Evolutionary conservation across 1,140 invertebrate genomes (phyloP).

Genomic region (Bilobella aurantiaca): DNA sequence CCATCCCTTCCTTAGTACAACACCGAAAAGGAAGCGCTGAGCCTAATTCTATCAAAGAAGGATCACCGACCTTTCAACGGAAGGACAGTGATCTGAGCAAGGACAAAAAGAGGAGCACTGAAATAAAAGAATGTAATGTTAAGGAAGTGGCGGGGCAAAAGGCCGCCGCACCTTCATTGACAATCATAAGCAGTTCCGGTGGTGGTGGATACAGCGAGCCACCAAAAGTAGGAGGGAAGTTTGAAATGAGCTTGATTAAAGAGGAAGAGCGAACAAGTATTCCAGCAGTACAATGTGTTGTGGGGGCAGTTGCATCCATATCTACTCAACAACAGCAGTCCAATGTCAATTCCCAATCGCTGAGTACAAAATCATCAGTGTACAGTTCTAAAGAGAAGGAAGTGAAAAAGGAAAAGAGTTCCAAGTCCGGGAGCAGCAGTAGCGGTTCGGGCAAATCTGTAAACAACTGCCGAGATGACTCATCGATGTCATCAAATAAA

Average conservation of each 20-base stretch:
- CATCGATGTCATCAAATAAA: slow-evolving; percentile 18
- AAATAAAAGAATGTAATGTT: background rate
- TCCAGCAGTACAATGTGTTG: no score
- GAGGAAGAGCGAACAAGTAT: no score
- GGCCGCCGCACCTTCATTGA: slow-evolving; percentile 1
- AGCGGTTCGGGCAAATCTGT: background rate
- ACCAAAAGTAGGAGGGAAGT: slow-evolving; percentile 8
- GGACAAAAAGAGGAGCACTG: background rate
- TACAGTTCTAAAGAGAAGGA: no score
- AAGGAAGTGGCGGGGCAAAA: slow-evolving; percentile 7
- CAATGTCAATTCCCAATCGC: no score
- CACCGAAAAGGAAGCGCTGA: slow-evolving; percentile 19
- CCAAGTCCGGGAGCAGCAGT: background rate
- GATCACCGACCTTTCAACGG: no score
- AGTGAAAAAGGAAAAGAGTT: no score
- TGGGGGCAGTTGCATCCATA: no score
- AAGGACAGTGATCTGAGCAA: no score
- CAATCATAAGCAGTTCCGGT: slow-evolving; percentile 3
- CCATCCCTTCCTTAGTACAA: background rate
- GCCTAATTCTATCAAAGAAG: slow-evolving; percentile 5
- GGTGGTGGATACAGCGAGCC: background rate
- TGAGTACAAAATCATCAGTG: no score
- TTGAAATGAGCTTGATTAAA: slow-evolving; percentile 19
- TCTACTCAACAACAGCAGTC: no score
- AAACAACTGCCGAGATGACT: background rate